Conservation (phyloP, 2,888 invertebrate genomes). For the Torymus aiolomorphi region DNA sequence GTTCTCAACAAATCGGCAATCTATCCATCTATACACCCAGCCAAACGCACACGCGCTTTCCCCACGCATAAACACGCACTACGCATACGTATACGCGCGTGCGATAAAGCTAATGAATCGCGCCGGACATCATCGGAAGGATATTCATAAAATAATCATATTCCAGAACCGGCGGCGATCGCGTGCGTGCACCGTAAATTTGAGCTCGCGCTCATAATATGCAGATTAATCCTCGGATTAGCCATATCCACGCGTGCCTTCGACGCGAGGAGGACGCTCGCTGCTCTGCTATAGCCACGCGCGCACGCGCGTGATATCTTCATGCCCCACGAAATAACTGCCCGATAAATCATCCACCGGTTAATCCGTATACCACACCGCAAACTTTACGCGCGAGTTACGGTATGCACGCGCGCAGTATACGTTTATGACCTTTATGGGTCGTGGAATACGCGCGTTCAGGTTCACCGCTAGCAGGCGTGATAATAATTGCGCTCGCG, state of each 20-base stretch:
- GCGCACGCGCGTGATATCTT: conserved; percentile 43
- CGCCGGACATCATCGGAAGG: conserved; percentile 24
- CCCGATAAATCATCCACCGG: conserved; percentile 47
- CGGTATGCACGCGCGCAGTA: neutral
- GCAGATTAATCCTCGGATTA: conserved; percentile 44
- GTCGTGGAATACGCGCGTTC: conserved; percentile 36
- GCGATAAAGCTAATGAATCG: conserved; percentile 42
- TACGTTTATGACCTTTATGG: conserved; percentile 18
- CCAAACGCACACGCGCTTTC: no score
- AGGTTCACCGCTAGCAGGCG: conserved; percentile 20
- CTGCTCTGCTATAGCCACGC: neutral
- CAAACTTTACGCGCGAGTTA: conserved; percentile 1
- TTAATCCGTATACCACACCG: conserved; percentile 30
- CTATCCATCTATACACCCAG: no score
- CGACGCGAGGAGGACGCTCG: neutral
- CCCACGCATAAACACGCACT: neutral
- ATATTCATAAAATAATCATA: conserved; percentile 26
- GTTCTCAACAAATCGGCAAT: no score
- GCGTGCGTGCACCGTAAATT: conserved; percentile 1
- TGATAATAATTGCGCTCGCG: neutral
- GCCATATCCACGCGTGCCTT: conserved; percentile 19
- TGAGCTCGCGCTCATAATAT: conserved; percentile 20
- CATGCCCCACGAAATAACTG: conserved; percentile 42
- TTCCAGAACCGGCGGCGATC: neutral
- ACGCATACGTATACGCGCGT: no score